A percentile compares a stretch with the other conserved stretches of the same genome.
These are phyloP conservation scores for Campylomormyrus numenius DNA, from an alignment of 2,113 vertebrate genomes.

Conservation along the genomic window DNA sequence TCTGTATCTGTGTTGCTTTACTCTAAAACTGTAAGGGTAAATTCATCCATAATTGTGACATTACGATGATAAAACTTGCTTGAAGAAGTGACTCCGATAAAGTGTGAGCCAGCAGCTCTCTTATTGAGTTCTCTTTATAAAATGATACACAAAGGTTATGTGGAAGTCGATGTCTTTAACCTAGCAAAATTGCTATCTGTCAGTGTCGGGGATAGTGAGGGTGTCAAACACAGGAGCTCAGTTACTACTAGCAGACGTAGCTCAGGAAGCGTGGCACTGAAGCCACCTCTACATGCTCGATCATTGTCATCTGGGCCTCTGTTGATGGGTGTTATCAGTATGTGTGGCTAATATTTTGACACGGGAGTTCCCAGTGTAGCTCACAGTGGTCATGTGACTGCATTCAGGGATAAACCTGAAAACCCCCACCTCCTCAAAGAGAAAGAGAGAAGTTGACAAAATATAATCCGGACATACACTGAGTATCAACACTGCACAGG, in stretches of 20 bases:
- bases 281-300: neutral
- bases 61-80: neutral
- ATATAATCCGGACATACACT: neutral
- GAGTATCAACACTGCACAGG: neutral
- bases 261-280: neutral
- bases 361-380: neutral
- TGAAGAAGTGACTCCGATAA: neutral
- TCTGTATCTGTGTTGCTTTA: neutral
- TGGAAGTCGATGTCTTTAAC: conserved; percentile 20
- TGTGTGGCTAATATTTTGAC: neutral
- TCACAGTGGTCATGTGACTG: neutral
- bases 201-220: neutral
- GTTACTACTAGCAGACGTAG: neutral
- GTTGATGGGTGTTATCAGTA: neutral
- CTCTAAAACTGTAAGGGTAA: neutral
- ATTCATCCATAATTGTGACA: neutral
- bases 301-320: neutral
- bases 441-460: neutral
- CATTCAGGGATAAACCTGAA: neutral
- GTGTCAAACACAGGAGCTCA: neutral
- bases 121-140: conserved; percentile 19
- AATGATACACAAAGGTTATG: conserved; percentile 26
- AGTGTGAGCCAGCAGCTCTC: neutral
- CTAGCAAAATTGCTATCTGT: conserved; percentile 1
- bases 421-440: neutral